Evolutionary conservation across 2,797 vertebrate genomes (phyloP).

Genomic region (Onychomys leucogaster): DNA sequence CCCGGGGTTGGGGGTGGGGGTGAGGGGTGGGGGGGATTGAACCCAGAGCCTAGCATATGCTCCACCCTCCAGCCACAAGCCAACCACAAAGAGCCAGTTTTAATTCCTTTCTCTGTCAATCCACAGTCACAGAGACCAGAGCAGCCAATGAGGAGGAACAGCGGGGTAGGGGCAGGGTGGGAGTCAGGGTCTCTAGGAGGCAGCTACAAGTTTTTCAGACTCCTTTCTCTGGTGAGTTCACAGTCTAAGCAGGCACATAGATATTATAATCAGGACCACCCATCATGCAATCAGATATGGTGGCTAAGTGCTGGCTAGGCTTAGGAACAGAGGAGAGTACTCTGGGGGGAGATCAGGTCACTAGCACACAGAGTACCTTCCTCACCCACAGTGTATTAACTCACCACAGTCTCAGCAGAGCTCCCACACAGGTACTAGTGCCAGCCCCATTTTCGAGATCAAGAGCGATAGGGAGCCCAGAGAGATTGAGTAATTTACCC

Average conservation of each 20-base stretch:
- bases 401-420: neutral
- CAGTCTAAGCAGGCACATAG: neutral
- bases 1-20: neutral
- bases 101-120: neutral
- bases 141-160: neutral
- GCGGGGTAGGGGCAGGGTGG: neutral
- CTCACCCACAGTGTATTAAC: neutral
- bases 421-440: neutral
- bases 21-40: neutral
- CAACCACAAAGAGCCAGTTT: neutral
- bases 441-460: neutral
- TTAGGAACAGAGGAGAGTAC: neutral
- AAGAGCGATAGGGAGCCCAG: conserved; percentile 11
- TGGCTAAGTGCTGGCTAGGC: neutral
- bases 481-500: neutral
- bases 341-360: neutral
- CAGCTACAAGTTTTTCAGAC: neutral
- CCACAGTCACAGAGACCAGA: neutral
- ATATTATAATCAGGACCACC: conserved; percentile 17
- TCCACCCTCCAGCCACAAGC: neutral
- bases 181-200: neutral
- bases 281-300: neutral
- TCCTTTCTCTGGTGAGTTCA: conserved; percentile 39
- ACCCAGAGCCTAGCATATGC: neutral
- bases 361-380: neutral